A percentile compares a stretch with the other conserved stretches of the same genome.
These are phyloP conservation scores for Antedon bifida DNA, from an alignment of 35 echinoderm and acorn worm genomes.

Conservation along the genomic window DNA sequence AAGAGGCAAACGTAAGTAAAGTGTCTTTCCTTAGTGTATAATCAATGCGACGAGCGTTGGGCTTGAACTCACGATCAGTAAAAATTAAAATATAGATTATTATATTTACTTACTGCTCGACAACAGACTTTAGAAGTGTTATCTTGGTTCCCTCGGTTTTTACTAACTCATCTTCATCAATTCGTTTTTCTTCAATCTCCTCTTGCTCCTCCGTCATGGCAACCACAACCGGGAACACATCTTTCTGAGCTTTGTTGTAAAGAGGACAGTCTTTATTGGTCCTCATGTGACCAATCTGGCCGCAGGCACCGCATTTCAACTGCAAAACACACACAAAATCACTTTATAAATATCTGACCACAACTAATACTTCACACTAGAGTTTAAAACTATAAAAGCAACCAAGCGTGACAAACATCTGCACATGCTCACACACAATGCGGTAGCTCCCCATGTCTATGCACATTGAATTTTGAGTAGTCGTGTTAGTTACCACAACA, in stretches of 20 bases:
- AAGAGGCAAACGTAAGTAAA: too few species aligned
- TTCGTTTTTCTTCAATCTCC: conserved; percentile 58
- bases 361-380: background rate
- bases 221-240: conserved; percentile 50
- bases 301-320: conserved; percentile 98
- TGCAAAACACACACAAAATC: background rate
- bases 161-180: conserved; percentile 80
- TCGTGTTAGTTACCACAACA: too few species aligned
- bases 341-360: background rate
- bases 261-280: conserved; percentile 91
- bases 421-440: background rate
- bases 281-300: conserved; percentile 80
- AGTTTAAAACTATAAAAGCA: too few species aligned
- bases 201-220: conserved; percentile 96
- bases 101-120: conserved; percentile 66
- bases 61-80: too few species aligned
- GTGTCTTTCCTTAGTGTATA: too few species aligned
- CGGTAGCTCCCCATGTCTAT: too few species aligned
- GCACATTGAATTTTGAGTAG: too few species aligned
- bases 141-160: conserved; percentile 99
- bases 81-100: too few species aligned
- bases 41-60: too few species aligned
- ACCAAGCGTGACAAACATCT: background rate
- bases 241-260: conserved; percentile 54
- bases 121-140: conserved; percentile 55